These are phyloP conservation scores for Hyperoplus immaculatus DNA, from an alignment of 2,797 vertebrate species.

Conservation along the genomic window DNA sequence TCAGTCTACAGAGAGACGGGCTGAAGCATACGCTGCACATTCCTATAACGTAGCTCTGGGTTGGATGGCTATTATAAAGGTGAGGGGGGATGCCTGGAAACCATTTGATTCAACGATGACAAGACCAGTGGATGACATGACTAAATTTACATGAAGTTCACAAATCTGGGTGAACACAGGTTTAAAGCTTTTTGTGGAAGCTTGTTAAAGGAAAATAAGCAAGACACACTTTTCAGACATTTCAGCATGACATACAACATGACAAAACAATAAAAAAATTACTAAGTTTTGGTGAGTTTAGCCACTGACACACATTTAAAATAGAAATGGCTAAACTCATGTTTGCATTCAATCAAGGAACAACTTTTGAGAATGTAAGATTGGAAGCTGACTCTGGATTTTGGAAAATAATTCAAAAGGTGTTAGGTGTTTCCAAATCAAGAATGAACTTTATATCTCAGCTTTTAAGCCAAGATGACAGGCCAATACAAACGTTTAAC, in stretches of 20 bases:
- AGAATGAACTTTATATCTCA: neutral
- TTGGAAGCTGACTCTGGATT: neutral
- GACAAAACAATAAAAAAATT: too few relatives aligned
- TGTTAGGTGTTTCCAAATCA: neutral
- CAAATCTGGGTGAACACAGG: neutral
- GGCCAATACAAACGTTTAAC: too few relatives aligned
- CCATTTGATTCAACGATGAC: neutral
- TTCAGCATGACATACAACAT: neutral
- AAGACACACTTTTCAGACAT: neutral
- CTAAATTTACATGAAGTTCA: neutral
- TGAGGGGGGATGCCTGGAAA: neutral
- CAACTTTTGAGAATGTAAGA: neutral
- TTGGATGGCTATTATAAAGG: neutral
- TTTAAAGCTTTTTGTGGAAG: neutral
- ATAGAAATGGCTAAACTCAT: neutral
- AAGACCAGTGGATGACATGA: neutral
- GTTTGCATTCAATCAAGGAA: neutral
- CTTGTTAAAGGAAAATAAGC: neutral
- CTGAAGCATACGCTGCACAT: neutral
- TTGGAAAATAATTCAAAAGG: neutral
- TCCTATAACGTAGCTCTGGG: neutral
- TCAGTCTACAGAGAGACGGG: slow-evolving; percentile 10
- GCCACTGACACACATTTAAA: neutral
- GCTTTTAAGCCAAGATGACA: neutral
- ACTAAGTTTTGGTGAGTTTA: neutral